phyloP scores from a whole-genome alignment of 2,797 vertebrate species.

The Ptychobarbus kaznakovi region DNA sequence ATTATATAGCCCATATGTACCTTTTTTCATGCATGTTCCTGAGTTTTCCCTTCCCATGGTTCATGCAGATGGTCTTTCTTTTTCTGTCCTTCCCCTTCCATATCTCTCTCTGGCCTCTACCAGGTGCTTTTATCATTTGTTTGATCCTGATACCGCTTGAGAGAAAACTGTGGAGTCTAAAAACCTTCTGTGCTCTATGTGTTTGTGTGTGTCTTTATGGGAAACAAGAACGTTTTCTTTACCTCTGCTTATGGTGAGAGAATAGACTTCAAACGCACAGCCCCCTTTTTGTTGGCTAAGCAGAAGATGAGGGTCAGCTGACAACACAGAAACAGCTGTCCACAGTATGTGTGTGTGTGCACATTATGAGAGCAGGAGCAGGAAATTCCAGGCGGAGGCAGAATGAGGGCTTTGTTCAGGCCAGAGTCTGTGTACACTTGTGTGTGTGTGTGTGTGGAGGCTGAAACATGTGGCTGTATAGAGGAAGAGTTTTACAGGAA shows the following conservation, averaged over 20 bases:
- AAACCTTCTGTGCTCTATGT: constrained; percentile 7
- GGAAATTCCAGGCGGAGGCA: constrained; percentile 51
- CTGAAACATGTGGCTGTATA: constrained; percentile 55
- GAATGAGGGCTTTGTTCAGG: constrained; percentile 61
- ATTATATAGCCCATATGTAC: constrained; percentile 25
- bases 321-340: constrained; percentile 60
- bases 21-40: constrained; percentile 13
- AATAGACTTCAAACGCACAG: constrained; percentile 50
- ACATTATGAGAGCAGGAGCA: constrained; percentile 51
- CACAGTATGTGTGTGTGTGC: constrained; percentile 52
- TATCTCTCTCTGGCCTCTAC: constrained; percentile 34
- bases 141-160: constrained; percentile 34
- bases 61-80: constrained; percentile 46
- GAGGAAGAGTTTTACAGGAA: constrained; percentile 61
- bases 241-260: constrained; percentile 38
- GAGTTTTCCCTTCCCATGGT: constrained; percentile 18
- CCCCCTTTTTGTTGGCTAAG: constrained; percentile 52
- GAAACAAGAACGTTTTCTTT: constrained; percentile 39
- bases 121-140: constrained; percentile 24
- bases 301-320: constrained; percentile 61
- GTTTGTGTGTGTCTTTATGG: constrained; percentile 21
- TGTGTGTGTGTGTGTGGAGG: constrained; percentile 29
- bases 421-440: constrained; percentile 32
- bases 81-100: constrained; percentile 32
- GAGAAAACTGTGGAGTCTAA: constrained; percentile 25